These are phyloP conservation scores for Thera britannica DNA, from an alignment of 2,888 invertebrate genomes.

Conservation along the genomic window DNA sequence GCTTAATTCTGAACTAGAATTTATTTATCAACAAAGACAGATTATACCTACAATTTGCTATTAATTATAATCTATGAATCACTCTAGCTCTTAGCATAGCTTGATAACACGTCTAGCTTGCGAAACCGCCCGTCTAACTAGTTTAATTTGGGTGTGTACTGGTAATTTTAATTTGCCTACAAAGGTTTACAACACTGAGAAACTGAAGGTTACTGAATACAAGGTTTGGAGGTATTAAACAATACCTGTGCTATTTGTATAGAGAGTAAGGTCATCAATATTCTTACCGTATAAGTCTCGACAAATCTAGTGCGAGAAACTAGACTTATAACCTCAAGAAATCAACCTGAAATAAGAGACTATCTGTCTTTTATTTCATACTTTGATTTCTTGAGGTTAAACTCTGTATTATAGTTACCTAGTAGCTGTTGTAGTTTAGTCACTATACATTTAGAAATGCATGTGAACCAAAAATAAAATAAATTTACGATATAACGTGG, in stretches of 20 bases:
- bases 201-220: conserved; percentile 55
- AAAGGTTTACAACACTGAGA: conserved; percentile 61
- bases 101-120: conserved; percentile 34
- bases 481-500: too few species aligned
- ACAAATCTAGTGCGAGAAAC: too few species aligned
- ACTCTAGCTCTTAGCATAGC: conserved; percentile 25
- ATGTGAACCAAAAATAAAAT: too few species aligned
- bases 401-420: too few species aligned
- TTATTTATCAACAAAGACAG: conserved; percentile 3
- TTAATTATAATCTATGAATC: conserved; percentile 25
- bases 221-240: conserved; percentile 33
- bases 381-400: too few species aligned
- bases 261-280: conserved; percentile 3
- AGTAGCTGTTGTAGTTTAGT: too few species aligned
- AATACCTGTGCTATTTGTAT: conserved; percentile 4
- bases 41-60: neutral
- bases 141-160: conserved; percentile 60
- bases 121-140: conserved; percentile 59
- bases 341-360: too few species aligned
- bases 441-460: too few species aligned
- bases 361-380: too few species aligned
- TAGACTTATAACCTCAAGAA: too few species aligned
- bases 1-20: neutral
- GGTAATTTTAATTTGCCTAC: conserved; percentile 62
- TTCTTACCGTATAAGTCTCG: too few species aligned